Evolutionary conservation across 2,888 invertebrate genomes (phyloP).

Genomic region (Coecobrya sp.): DNA sequence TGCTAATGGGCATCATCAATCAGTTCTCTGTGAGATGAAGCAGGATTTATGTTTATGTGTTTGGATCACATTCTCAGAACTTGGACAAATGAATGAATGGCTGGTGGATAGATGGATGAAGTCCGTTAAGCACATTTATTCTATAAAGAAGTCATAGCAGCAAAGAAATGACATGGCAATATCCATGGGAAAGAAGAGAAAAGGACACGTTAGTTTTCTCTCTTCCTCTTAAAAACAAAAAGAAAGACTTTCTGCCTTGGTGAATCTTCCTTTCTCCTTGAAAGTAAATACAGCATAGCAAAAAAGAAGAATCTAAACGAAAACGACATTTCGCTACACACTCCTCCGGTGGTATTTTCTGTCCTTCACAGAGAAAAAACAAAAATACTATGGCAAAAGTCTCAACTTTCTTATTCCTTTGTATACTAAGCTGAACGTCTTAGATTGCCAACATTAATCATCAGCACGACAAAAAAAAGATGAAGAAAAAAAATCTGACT

Average conservation of each 20-base stretch:
- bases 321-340: too few relatives aligned
- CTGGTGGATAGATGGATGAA: conserved; percentile 16
- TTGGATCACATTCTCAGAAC: background rate
- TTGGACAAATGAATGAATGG: conserved; percentile 15
- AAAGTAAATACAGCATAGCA: background rate
- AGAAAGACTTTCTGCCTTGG: background rate
- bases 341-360: background rate
- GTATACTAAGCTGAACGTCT: conserved; percentile 33
- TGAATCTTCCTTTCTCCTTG: background rate
- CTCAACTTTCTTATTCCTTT: conserved; percentile 30
- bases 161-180: background rate
- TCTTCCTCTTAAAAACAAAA: too few relatives aligned
- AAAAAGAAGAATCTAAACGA: conserved; percentile 9
- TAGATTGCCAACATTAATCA: conserved; percentile 77
- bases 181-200: background rate
- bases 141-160: background rate
- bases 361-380: background rate
- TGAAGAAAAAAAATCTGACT: background rate
- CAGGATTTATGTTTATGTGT: background rate
- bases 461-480: conserved; percentile 22
- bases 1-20: conserved; percentile 77
- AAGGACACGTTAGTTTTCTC: too few relatives aligned
- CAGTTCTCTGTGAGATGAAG: conserved; percentile 57
- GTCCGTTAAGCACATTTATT: conserved; percentile 46
- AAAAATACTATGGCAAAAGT: background rate